A percentile compares a stretch with the other conserved stretches of the same genome.
These are phyloP conservation scores for Thaleichthys pacificus DNA, from an alignment of 2,797 vertebrate genomes.

Conservation along the genomic window DNA sequence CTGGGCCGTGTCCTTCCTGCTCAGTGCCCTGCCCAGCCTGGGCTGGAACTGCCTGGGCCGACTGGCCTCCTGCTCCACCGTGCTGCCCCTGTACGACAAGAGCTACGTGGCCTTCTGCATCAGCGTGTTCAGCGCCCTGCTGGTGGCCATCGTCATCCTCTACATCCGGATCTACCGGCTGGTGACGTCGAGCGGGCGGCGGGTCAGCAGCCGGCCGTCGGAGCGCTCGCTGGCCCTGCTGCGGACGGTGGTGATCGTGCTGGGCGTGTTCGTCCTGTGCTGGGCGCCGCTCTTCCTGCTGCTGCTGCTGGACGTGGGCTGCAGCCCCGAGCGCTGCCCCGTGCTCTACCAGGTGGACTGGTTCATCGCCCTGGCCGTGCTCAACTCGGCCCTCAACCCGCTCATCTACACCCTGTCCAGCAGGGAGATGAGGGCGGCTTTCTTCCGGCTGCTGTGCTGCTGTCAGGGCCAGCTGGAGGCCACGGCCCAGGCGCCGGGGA, in stretches of 20 bases:
- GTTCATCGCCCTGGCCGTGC: constrained; percentile 79
- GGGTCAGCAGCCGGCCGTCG: constrained; percentile 74
- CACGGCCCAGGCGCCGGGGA: constrained; percentile 40
- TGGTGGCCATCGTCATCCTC: constrained; percentile 77
- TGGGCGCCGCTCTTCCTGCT: constrained; percentile 80
- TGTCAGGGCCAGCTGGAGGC: constrained; percentile 60
- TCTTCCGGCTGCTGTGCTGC: constrained; percentile 75
- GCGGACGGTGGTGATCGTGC: constrained; percentile 79
- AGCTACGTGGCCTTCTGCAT: constrained; percentile 80
- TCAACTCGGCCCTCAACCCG: constrained; percentile 82
- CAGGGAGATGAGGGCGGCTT: constrained; percentile 77
- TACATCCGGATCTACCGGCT: constrained; percentile 81
- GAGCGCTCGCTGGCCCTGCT: constrained; percentile 77
- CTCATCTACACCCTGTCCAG: constrained; percentile 81
- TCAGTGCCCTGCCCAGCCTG: constrained; percentile 74
- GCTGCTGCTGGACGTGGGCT: constrained; percentile 77
- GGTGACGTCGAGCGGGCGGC: constrained; percentile 75
- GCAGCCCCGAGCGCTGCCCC: constrained; percentile 66
- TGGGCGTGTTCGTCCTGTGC: constrained; percentile 78
- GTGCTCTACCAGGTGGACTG: constrained; percentile 77
- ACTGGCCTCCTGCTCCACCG: constrained; percentile 71
- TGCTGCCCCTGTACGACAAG: constrained; percentile 77
- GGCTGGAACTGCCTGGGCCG: constrained; percentile 79
- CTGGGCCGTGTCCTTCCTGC: constrained; percentile 76
- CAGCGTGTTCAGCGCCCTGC: constrained; percentile 73